Conservation (phyloP, 2,888 invertebrate genomes). For the Agrochola circellaris region DNA sequence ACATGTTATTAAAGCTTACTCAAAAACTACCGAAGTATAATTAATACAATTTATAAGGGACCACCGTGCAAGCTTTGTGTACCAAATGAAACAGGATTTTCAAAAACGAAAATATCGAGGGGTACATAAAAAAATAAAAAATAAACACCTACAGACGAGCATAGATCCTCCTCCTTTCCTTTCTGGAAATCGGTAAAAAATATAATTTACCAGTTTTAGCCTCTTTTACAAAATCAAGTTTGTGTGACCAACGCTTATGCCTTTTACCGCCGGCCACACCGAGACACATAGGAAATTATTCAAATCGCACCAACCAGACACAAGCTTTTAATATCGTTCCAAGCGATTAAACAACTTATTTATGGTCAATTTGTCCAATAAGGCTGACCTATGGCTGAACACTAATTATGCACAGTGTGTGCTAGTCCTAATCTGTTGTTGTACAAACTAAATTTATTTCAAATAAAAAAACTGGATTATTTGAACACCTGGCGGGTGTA, state of each 20-base stretch:
- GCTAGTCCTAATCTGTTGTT: slow-evolving; percentile 21
- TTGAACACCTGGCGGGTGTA: slow-evolving; percentile 29
- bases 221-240: background rate
- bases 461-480: slow-evolving; percentile 21
- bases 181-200: background rate
- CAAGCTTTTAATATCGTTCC: slow-evolving; percentile 55
- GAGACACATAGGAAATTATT: slow-evolving; percentile 70
- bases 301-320: slow-evolving; percentile 53
- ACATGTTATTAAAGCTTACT: too few species aligned
- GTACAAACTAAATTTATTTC: slow-evolving; percentile 6
- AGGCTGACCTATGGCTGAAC: slow-evolving; percentile 43
- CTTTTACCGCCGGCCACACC: slow-evolving; percentile 52
- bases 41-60: too few species aligned
- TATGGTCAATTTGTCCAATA: slow-evolving; percentile 60
- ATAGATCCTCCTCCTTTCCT: too few species aligned
- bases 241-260: background rate
- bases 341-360: slow-evolving; percentile 59
- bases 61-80: too few species aligned
- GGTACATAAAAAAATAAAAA: too few species aligned
- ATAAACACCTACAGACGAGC: too few species aligned
- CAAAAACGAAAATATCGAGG: too few species aligned
- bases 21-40: too few species aligned
- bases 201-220: background rate
- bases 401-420: slow-evolving; percentile 36
- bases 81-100: too few species aligned